Base-by-base conservation (phyloP, 2,797 vertebrate genomes). In the Neoniphon sammara region DNA sequence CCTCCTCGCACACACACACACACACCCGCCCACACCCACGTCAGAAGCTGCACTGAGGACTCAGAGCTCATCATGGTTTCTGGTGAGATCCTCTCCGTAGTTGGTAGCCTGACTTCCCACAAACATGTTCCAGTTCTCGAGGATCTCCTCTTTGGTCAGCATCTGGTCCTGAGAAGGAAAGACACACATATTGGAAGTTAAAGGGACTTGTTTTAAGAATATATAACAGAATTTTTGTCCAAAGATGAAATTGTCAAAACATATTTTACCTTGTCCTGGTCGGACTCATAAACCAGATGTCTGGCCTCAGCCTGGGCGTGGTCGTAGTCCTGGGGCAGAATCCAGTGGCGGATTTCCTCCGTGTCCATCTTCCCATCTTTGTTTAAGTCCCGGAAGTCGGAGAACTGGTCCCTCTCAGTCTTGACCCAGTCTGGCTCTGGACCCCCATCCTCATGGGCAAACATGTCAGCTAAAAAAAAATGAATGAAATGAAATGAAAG, bases 391-490 rank as follows among this genome's bases (percentile, higher is more conserved):
- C 97, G 92, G 88, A 99, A 99, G 87, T 99, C 97, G n/a, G 94
- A 93, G 78, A 99, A 99, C 90, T 99, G 97, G 65, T 99, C 97
- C 62, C 98, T 93, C 81, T 99, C 98, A 0, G 96, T 98, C 78
- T 92, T 88, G 54, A 99, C 96, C 98, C 98, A 99, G 80, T 98
- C 97, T 2, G 98, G 98, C 82, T 99, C 97, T 0, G 96, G 96
- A 65, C 95, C 96, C 0, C 93, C 96, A 0, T 98, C 98, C 87
- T 98, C 97, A 0, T 97, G 96, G 25, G 96, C 93, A 92, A 98
- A 99, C 98, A 99, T 99, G 87, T 99, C 98, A n/a, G 95, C 98
- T 99, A n/a, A n/a, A n/a, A n/a, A n/a, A n/a, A n/a, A n/a, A n/a
- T n/a, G n/a, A n/a, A n/a, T n/a, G n/a, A n/a, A n/a, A n/a, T n/a